Evolutionary conservation across 1,140 invertebrate genomes (phyloP).

Genomic region (Dreissena polymorpha): DNA sequence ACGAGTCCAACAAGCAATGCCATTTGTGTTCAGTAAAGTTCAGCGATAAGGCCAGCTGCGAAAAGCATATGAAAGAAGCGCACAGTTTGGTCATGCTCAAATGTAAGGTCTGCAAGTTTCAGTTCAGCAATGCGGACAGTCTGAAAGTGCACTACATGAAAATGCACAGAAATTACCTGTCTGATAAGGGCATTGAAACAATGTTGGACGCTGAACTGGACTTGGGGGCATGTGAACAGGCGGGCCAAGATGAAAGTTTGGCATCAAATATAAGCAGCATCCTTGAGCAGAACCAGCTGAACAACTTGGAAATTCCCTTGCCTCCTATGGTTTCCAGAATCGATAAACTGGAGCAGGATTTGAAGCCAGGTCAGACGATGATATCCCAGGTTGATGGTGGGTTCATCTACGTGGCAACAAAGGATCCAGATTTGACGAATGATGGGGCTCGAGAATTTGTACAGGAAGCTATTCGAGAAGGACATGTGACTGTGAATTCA

Average conservation of each 20-base stretch:
- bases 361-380: not conserved
- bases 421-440: not conserved
- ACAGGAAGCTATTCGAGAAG: conserved; percentile 13
- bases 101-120: conserved; percentile 37
- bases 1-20: not conserved
- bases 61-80: conserved; percentile 39
- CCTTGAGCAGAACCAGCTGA: too few species aligned
- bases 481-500: not conserved
- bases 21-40: not conserved
- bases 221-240: too few species aligned
- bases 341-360: too few species aligned
- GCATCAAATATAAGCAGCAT: too few species aligned
- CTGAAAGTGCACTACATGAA: conserved; percentile 46
- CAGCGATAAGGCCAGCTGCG: not conserved
- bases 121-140: conserved; percentile 41
- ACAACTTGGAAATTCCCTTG: too few species aligned
- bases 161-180: conserved; percentile 6
- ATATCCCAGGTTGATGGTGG: conserved; percentile 1
- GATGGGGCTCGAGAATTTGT: conserved; percentile 9
- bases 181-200: too few species aligned
- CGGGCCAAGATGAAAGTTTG: too few species aligned
- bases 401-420: conserved; percentile 1
- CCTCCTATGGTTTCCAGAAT: too few species aligned
- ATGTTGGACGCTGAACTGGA: too few species aligned
- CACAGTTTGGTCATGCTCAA: conserved; percentile 39